Conservation (phyloP, 2,113 vertebrate genomes). For the Microtus ochrogaster region DNA sequence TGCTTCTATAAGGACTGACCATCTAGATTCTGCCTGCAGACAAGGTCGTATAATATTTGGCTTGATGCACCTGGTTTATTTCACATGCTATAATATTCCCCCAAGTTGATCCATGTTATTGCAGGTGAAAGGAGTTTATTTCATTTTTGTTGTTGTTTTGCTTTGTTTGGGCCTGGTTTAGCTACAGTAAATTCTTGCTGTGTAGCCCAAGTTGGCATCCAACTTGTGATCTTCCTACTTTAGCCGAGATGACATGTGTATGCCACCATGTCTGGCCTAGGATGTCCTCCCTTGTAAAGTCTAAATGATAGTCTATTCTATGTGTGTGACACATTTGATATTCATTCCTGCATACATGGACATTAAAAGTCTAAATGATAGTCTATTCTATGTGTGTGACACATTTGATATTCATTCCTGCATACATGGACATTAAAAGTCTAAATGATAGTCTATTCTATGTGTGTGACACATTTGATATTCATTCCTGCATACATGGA, state of each 20-base stretch:
- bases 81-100: not conserved
- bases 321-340: not conserved
- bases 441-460: not conserved
- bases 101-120: not conserved
- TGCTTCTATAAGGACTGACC: not conserved
- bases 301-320: not conserved
- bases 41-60: not conserved
- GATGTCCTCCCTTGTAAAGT: not conserved
- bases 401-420: not conserved
- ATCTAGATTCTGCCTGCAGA: not conserved
- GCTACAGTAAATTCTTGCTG: not conserved
- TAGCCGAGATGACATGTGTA: not conserved
- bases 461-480: not conserved
- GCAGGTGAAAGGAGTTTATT: not conserved
- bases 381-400: not conserved
- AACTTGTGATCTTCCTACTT: not conserved
- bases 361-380: not conserved
- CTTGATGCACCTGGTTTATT: not conserved
- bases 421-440: not conserved
- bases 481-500: not conserved
- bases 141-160: not conserved
- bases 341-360: not conserved
- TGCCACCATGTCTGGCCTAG: no score
- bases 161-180: not conserved
- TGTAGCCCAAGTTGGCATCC: not conserved